Conservation (phyloP, 2,797 vertebrate genomes). For the Sparus aurata region DNA sequence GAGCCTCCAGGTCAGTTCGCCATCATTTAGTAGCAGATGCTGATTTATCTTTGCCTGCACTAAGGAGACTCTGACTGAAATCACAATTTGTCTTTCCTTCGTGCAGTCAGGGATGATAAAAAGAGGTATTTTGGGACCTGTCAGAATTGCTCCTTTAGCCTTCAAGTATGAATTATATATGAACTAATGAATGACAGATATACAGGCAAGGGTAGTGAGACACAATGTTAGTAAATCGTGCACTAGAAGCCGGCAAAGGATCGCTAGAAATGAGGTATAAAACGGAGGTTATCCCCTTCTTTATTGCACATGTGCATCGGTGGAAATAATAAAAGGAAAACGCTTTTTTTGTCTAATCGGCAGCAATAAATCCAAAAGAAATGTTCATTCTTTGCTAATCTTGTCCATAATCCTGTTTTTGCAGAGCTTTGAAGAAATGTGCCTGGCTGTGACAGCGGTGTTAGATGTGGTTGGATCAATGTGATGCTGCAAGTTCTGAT, state of each 20-base stretch:
- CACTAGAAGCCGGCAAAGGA: neutral
- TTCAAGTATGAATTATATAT: neutral
- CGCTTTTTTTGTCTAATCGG: slow-evolving; percentile 20
- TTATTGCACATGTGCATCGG: neutral
- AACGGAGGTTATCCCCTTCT: neutral
- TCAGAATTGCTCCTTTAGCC: slow-evolving; percentile 1
- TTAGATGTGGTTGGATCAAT: slow-evolving; percentile 58
- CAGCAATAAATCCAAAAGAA: neutral
- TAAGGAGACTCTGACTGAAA: neutral
- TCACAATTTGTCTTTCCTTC: neutral
- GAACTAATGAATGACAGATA: neutral
- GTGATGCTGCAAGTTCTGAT: slow-evolving; percentile 66
- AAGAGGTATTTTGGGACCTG: neutral
- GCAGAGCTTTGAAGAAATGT: slow-evolving; percentile 42
- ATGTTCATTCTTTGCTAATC: slow-evolving; percentile 33
- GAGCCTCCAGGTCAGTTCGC: slow-evolving; percentile 37
- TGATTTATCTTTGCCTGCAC: slow-evolving; percentile 8
- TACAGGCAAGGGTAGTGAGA: neutral
- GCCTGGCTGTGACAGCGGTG: slow-evolving; percentile 38
- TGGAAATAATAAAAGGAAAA: slow-evolving; percentile 7
- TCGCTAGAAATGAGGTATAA: neutral
- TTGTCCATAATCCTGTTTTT: slow-evolving; percentile 45
- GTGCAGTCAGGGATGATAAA: neutral
- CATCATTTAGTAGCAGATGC: slow-evolving; percentile 8
- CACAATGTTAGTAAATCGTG: neutral